Evolutionary conservation across 2,888 invertebrate species (phyloP).

Genomic region (Diaperis boleti): DNA sequence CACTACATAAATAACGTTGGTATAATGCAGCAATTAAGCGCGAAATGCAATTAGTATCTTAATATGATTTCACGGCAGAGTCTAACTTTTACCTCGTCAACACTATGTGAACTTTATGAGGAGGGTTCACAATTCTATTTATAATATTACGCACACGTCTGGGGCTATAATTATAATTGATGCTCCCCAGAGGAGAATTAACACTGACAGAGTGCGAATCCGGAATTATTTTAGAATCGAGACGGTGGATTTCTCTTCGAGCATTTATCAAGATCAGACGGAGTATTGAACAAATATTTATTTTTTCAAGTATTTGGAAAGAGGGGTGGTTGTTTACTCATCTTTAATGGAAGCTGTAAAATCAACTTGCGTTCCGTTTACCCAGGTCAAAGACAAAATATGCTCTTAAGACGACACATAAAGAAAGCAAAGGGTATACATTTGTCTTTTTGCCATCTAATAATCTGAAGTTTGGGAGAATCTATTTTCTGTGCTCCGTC

Average conservation of each 20-base stretch:
- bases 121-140: constrained; percentile 31
- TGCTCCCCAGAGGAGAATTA: constrained; percentile 7
- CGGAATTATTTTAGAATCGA: neutral
- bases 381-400: too few relatives aligned
- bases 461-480: too few relatives aligned
- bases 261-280: neutral
- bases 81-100: constrained; percentile 23
- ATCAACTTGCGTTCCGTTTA: too few relatives aligned
- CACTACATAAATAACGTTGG: constrained; percentile 26
- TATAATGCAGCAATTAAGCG: constrained; percentile 36
- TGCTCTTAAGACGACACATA: too few relatives aligned
- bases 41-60: constrained; percentile 34
- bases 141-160: constrained; percentile 28
- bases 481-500: too few relatives aligned
- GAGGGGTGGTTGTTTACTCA: too few relatives aligned
- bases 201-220: constrained; percentile 5
- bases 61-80: constrained; percentile 24
- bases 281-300: neutral
- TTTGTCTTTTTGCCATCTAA: too few relatives aligned
- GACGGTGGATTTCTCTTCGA: neutral
- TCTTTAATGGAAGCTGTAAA: too few relatives aligned
- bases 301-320: too few relatives aligned
- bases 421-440: too few relatives aligned
- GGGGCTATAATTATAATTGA: constrained; percentile 27
- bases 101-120: constrained; percentile 27